phyloP scores from a whole-genome alignment of 2,797 vertebrate genomes.

The Artibeus jamaicensis region DNA sequence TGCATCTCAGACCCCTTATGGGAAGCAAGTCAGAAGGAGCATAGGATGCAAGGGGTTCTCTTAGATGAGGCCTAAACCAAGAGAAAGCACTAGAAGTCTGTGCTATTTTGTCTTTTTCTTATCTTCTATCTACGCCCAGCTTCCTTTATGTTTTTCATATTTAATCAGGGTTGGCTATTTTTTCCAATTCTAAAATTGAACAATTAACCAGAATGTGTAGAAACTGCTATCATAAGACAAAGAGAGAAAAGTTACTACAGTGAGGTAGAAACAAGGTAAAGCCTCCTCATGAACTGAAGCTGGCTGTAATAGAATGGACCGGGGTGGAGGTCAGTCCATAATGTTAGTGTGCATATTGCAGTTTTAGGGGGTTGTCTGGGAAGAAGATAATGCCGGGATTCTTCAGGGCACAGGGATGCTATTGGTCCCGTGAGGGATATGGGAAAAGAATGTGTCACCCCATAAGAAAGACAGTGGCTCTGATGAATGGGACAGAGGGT shows the following conservation, averaged over 20 bases:
- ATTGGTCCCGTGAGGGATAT: not conserved
- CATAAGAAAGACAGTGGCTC: not conserved
- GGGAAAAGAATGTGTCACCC: not conserved
- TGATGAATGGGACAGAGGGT: not conserved
- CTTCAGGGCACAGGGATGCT: not conserved
- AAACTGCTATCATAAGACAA: not conserved
- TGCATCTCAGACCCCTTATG: rapidly evolving
- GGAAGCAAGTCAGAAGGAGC: not conserved
- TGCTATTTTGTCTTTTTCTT: not conserved
- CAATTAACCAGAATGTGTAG: slow-evolving; percentile 20
- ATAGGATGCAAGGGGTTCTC: not conserved
- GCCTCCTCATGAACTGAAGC: not conserved
- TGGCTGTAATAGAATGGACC: not conserved
- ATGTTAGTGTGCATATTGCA: not conserved
- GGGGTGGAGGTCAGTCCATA: not conserved
- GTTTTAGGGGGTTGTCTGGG: not conserved
- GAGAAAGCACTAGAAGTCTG: not conserved
- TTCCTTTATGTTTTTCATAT: slow-evolving; percentile 24
- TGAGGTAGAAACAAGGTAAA: not conserved
- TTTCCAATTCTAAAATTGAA: not conserved
- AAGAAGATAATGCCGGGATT: not conserved
- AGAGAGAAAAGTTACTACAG: not conserved
- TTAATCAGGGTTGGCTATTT: not conserved
- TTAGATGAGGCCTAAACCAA: not conserved
- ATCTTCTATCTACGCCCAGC: not conserved